Evolutionary conservation across 2,888 invertebrate species (phyloP).

Genomic region (Phortica magna): DNA sequence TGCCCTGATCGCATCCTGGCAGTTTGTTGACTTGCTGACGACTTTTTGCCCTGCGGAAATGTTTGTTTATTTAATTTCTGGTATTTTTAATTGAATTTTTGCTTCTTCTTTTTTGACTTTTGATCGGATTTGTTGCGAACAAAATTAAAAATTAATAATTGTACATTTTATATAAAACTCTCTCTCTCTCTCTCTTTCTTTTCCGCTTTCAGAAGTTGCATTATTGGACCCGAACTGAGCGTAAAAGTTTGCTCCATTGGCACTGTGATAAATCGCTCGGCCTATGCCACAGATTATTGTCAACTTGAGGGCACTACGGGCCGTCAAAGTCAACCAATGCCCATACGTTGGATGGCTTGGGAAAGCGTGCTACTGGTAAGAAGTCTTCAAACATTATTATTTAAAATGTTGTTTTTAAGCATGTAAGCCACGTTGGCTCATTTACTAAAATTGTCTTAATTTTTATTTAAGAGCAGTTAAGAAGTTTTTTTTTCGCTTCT

Average conservation of each 20-base stretch:
- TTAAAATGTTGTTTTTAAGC: neutral
- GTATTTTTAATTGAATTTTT: constrained; percentile 69
- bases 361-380: constrained; percentile 87
- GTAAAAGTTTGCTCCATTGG: constrained; percentile 89
- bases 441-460: neutral
- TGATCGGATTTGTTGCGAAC: neutral
- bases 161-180: constrained; percentile 4
- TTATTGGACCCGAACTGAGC: constrained; percentile 86
- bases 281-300: constrained; percentile 89
- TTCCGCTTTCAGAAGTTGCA: constrained; percentile 84
- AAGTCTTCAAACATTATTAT: constrained; percentile 43
- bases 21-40: constrained; percentile 34
- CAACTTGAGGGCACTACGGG: constrained; percentile 84
- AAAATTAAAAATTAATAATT: constrained; percentile 5
- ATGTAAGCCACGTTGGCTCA: neutral
- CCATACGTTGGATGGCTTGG: constrained; percentile 94
- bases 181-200: constrained; percentile 15
- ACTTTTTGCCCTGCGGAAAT: constrained; percentile 62
- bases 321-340: constrained; percentile 80
- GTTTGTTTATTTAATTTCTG: constrained; percentile 68
- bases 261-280: constrained; percentile 82
- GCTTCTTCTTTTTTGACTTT: constrained; percentile 28
- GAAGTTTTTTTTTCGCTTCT: neutral
- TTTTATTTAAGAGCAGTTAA: neutral
- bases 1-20: constrained; percentile 10